Percentiles rank a stretch among this genome's conserved stretches.
These are phyloP conservation scores for Brotula barbata DNA, from an alignment of 2,797 vertebrate genomes.

Conservation along the genomic window DNA sequence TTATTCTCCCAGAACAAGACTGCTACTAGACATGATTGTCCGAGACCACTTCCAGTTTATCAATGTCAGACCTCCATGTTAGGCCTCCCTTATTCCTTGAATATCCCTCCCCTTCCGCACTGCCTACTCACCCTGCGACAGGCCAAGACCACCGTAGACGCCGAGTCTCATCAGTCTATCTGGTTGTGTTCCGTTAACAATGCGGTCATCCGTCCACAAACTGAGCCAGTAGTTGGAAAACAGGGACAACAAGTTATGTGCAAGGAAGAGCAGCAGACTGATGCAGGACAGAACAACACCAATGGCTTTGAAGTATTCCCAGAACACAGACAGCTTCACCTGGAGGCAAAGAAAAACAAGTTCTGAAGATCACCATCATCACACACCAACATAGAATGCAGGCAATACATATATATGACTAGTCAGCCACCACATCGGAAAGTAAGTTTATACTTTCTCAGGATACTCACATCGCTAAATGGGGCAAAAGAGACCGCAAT, in stretches of 20 bases:
- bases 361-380: neutral
- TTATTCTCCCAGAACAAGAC: no score
- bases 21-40: no score
- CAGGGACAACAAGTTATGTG: slow-evolving; percentile 85
- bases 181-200: slow-evolving; percentile 90
- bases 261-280: slow-evolving; percentile 87
- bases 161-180: slow-evolving; percentile 82
- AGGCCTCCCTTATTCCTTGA: no score
- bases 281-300: slow-evolving; percentile 84
- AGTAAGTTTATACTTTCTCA: no score
- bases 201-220: slow-evolving; percentile 92
- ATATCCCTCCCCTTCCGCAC: neutral
- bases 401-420: no score
- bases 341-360: slow-evolving; percentile 46
- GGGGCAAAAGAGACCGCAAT: no score
- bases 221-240: slow-evolving; percentile 97
- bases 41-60: no score
- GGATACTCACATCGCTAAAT: no score
- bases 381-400: no score
- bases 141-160: slow-evolving; percentile 88
- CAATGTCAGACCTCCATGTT: no score
- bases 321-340: slow-evolving; percentile 92
- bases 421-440: no score
- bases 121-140: slow-evolving; percentile 84
- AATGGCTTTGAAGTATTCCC: slow-evolving; percentile 93